Base-by-base conservation (phyloP, 2,888 invertebrate species). In the Cylloceria caligata region DNA sequence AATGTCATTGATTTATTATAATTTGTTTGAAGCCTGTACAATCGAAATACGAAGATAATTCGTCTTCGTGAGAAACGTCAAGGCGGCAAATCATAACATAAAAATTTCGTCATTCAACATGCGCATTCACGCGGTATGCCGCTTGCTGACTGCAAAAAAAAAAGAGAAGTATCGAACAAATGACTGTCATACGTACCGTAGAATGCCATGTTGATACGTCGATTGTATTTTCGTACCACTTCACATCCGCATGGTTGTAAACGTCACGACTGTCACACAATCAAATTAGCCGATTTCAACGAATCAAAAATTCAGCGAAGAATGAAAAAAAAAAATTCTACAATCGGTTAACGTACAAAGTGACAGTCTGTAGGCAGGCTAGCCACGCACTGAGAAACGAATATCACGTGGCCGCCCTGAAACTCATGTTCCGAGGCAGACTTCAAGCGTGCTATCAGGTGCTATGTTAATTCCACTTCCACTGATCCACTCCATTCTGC, bases 181-280 rank as follows among this genome's bases (percentile, higher is more conserved):
- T 21, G 6, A 55, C 21, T 55, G 52, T 39, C n/a, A 36, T 24
- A 69, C 52, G n/a, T 39, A 69, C 69, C 69, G 21, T 55, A 55
- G 5, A 39, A 16, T 39, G 39, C 39, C 52, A 55, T 67, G 13
- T n/a, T 39, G 52, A 3, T 21, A 39, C 3, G 60, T 19, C 2
- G 34, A 42, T 13, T 55, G 3, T 24, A 42, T 34, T 42, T n/a
- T 24, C 6, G 39, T 16, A 36, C 7, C 13, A 19, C 6, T 21
- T 34, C 30, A 19, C 19, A 24, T 55, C 6, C 39, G 52, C 24
- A 7, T 16, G 39, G 24, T 55, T 67, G n/a, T 36, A 1, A 36
- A 39, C 13, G 9, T 24, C 39, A 16, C 24, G 9, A 27, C 21
- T 69, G n/a, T 55, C 36, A 7, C 21, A 39, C 42, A 69, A 55